Evolutionary conservation across 2,797 vertebrate genomes (phyloP).

Genomic region (Saxicola maurus): DNA sequence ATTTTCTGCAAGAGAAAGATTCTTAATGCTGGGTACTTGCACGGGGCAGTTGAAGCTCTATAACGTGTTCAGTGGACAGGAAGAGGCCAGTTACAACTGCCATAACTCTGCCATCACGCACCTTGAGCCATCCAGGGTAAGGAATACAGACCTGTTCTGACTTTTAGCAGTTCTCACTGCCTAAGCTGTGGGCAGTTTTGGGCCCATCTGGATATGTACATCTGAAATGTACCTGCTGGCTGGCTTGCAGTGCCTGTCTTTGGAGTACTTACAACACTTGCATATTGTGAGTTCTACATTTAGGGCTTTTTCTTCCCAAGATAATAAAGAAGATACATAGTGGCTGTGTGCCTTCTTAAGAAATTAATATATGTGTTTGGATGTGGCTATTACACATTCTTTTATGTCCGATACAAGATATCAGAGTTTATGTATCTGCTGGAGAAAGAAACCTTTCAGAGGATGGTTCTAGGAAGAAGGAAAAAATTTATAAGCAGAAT

Average conservation of each 20-base stretch:
- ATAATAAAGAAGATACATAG: neutral
- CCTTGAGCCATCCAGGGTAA: constrained; percentile 95
- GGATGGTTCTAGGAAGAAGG: neutral
- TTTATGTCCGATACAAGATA: neutral
- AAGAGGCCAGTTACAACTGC: constrained; percentile 97
- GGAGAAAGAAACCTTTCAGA: neutral
- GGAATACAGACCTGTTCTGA: neutral
- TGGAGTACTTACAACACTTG: neutral
- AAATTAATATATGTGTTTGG: neutral
- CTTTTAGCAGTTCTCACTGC: neutral
- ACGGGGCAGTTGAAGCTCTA: constrained; percentile 96
- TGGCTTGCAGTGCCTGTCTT: neutral
- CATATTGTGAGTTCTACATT: neutral
- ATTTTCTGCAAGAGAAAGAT: constrained; percentile 95
- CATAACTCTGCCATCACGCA: constrained; percentile 97
- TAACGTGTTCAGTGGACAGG: constrained; percentile 96
- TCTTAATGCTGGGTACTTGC: constrained; percentile 96
- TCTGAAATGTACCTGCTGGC: neutral
- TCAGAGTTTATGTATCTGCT: neutral
- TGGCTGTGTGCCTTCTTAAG: neutral
- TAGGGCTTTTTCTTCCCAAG: neutral
- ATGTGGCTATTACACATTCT: neutral
- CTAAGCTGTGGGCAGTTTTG: neutral
- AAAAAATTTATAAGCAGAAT: neutral
- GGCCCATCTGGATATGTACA: neutral